Evolutionary conservation across 2,888 invertebrate genomes (phyloP), one percentile per base, ranked within the genome.

Genomic region (Drosophila percnosoma): DNA sequence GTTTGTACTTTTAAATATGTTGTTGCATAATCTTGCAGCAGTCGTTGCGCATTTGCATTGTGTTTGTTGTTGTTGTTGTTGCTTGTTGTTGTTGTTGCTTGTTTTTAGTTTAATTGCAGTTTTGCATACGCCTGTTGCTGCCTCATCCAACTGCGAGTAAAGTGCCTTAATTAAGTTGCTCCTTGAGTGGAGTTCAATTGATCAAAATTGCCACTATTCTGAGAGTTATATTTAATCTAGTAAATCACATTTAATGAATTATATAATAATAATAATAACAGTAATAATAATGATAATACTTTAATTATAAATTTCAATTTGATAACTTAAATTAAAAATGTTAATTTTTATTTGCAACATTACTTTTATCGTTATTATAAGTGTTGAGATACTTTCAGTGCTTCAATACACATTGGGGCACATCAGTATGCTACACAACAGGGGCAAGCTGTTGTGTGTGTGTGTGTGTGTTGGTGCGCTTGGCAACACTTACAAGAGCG

Each of bases 401-500:
- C 53, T 54, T 36, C 21, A 27, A 36, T 6, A 2, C 24, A n/a
- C 52, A 59, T 68, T 67, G 53, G 52, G 48, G 68, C 65, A 33
- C 85, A 73, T 78, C 71, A 80, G 82, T 80, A 78, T 83, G 83
- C 83, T 79, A 54, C 64, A 52, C 66, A 59, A 64, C 38, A 38
- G 70, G 45, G 48, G 34, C 64, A 60, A 49, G 48, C 21, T 63
- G 18, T 24, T 4, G 21, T 57, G 29, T 24, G 48, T 49, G 29
- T 45, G 31, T 21, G 21, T 51, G 31, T 33, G 38, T 40, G 45
- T 52, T 10, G 29, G 36, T 55, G 52, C 38, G 18, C n/a, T 11
- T 57, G 29, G 52, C 57, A 58, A 69, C 69, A 62, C 58, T 68
- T 53, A 33, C 34, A 62, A 67, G 34, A 36, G 63, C 21, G 49